Conservation (phyloP, 2,888 invertebrate species). For the Oscheius sp. region DNA sequence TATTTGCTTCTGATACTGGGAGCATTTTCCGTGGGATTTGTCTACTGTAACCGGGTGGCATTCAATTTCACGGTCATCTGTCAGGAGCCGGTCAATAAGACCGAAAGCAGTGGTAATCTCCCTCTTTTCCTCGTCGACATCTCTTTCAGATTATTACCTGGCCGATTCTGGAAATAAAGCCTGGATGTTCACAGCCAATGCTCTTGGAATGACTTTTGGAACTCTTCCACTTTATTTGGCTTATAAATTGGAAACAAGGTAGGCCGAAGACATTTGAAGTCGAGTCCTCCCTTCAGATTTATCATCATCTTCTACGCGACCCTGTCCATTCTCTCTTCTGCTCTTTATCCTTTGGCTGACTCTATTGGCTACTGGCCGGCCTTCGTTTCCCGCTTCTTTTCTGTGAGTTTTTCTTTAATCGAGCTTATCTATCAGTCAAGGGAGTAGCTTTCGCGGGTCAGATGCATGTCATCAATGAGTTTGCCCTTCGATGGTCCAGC, state of each 20-base stretch:
- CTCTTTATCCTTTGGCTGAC: conserved; percentile 49
- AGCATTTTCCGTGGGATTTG: conserved; percentile 23
- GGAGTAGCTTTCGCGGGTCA: conserved; percentile 40
- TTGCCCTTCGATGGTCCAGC: conserved; percentile 50
- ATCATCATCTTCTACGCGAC: conserved; percentile 44
- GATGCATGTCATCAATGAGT: conserved; percentile 51
- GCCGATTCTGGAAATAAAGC: conserved; percentile 46
- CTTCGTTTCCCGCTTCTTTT: conserved; percentile 45
- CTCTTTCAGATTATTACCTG: conserved; percentile 50
- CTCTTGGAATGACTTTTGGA: conserved; percentile 55
- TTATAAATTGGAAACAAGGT: conserved; percentile 39
- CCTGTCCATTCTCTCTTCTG: conserved; percentile 40
- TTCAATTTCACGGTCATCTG: conserved; percentile 58
- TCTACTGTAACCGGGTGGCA: conserved; percentile 54
- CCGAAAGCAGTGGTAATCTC: conserved; percentile 18
- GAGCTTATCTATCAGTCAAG: not conserved
- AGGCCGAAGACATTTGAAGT: too few species aligned
- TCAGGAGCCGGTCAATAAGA: conserved; percentile 48
- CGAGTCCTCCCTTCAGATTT: conserved; percentile 18
- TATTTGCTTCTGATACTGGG: conserved; percentile 14
- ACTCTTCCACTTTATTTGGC: conserved; percentile 48
- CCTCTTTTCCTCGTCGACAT: not conserved
- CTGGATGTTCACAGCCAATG: conserved; percentile 57
- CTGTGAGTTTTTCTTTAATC: conserved; percentile 6
- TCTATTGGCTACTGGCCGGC: conserved; percentile 52